These are phyloP conservation scores for Takifugu ocellatus DNA, from an alignment of 2,797 vertebrate genomes.

Conservation along the genomic window DNA sequence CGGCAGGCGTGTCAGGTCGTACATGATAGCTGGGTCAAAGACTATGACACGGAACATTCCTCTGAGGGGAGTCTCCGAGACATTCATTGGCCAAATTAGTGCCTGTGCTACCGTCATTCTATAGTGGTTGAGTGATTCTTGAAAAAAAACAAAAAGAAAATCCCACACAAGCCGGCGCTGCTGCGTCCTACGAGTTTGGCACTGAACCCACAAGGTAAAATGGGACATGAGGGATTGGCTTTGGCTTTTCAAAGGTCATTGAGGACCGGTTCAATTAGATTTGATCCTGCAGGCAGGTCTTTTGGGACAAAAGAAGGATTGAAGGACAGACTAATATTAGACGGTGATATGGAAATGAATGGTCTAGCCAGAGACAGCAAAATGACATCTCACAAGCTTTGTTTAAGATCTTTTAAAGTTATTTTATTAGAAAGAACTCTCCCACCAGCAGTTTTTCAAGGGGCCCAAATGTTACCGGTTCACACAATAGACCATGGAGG, in stretches of 20 bases:
- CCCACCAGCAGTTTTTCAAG: too few species aligned
- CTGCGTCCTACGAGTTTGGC: not conserved
- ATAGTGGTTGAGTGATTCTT: constrained; percentile 29
- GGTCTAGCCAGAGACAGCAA: constrained; percentile 24
- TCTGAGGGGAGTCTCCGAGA: constrained; percentile 34
- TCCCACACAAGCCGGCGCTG: not conserved
- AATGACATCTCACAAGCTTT: constrained; percentile 15
- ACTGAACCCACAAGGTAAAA: constrained; percentile 16
- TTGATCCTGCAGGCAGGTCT: constrained; percentile 27
- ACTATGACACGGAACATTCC: constrained; percentile 37
- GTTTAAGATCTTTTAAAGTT: not conserved
- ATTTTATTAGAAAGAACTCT: too few species aligned
- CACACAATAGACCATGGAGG: too few species aligned
- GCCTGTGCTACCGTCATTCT: constrained; percentile 37
- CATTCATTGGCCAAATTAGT: constrained; percentile 58
- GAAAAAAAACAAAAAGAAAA: constrained; percentile 11
- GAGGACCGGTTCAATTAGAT: constrained; percentile 45
- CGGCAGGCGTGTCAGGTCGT: constrained; percentile 35
- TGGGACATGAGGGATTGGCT: constrained; percentile 10
- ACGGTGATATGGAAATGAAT: constrained; percentile 42
- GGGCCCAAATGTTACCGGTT: too few species aligned
- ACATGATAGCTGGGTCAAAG: constrained; percentile 38
- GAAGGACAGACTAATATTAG: constrained; percentile 70
- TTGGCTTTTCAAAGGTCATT: constrained; percentile 23
- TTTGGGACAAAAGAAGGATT: constrained; percentile 40